phyloP scores from a whole-genome alignment of 2,113 vertebrate genomes.

The Pelvicachromis taeniatus region DNA sequence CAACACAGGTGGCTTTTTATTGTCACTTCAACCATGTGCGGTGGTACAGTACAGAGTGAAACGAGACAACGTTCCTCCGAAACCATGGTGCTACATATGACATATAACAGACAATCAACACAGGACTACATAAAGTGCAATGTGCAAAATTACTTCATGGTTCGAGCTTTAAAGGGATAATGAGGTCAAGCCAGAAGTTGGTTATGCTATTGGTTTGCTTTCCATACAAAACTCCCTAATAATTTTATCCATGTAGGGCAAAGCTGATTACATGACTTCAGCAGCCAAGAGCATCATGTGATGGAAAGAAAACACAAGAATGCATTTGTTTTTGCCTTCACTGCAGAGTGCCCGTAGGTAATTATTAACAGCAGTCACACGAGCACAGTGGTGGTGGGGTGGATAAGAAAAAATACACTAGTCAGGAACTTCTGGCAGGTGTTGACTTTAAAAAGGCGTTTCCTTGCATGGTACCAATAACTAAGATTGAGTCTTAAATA shows the following conservation, averaged over 20 bases:
- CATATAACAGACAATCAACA: no score
- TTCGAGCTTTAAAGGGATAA: background rate
- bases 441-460: background rate
- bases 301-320: constrained; percentile 71
- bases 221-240: constrained; percentile 84
- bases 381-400: background rate
- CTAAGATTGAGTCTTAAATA: constrained; percentile 28
- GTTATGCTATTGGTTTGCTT: constrained; percentile 60
- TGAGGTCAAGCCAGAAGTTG: constrained; percentile 11
- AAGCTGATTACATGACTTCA: constrained; percentile 82
- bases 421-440: background rate
- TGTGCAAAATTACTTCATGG: background rate
- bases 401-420: constrained; percentile 1
- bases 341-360: constrained; percentile 75
- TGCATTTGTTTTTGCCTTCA: background rate
- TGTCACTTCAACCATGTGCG: no score
- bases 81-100: no score
- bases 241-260: constrained; percentile 86
- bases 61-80: no score
- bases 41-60: no score
- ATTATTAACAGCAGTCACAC: constrained; percentile 65
- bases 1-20: no score
- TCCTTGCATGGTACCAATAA: constrained; percentile 5
- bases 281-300: background rate
- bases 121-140: no score